Evolutionary conservation across 2,113 vertebrate genomes (phyloP).

Genomic region (Parus major): DNA sequence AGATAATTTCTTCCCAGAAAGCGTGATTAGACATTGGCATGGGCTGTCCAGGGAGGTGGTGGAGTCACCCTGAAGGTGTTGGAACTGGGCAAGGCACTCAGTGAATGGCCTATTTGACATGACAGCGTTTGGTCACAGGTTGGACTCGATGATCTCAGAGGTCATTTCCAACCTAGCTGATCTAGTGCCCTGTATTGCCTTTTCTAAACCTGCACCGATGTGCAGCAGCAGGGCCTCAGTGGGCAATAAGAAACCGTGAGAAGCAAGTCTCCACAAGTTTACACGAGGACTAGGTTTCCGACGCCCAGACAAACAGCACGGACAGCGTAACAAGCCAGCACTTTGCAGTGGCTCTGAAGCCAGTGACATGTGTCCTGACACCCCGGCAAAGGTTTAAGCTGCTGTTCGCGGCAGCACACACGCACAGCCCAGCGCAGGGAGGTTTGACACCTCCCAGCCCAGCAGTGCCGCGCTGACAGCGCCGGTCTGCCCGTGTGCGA

Average conservation of each 20-base stretch:
- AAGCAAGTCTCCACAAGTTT: background rate
- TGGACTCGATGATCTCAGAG: background rate
- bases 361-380: background rate
- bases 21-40: background rate
- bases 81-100: background rate
- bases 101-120: accelerated
- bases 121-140: no score
- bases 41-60: background rate
- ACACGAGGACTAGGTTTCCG: accelerated
- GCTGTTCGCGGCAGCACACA: background rate
- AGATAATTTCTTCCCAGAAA: background rate
- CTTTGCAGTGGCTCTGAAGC: background rate
- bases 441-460: accelerated
- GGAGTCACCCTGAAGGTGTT: background rate
- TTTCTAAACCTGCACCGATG: accelerated
- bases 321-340: accelerated
- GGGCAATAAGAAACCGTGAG: background rate
- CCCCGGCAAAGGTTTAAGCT: accelerated
- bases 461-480: background rate
- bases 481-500: accelerated
- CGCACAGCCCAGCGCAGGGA: accelerated
- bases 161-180: background rate
- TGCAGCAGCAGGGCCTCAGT: background rate
- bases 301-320: background rate
- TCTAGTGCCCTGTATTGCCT: accelerated